A percentile compares a stretch with the other conserved stretches of the same genome.
Conservation (phyloP, 2,888 invertebrate species). For the Clusia tigrina region DNA sequence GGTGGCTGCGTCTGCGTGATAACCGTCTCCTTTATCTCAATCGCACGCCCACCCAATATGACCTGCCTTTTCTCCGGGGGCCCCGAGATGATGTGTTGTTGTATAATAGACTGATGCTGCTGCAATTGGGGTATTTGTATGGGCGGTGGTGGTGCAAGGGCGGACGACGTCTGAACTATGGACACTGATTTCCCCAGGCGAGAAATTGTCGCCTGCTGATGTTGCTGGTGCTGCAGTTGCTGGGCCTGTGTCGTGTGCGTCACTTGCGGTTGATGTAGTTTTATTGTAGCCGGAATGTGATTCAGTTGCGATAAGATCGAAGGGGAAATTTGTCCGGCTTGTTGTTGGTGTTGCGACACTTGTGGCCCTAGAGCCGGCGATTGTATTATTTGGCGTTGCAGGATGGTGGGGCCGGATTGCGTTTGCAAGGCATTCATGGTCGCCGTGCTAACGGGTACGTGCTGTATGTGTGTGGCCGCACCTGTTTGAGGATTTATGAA, state of each 20-base stretch:
- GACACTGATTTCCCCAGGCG: constrained; percentile 45
- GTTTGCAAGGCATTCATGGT: background rate
- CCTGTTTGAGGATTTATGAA: constrained; percentile 49
- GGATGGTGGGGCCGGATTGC: constrained; percentile 19
- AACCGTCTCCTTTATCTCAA: constrained; percentile 57
- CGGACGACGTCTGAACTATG: constrained; percentile 36
- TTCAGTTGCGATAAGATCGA: constrained; percentile 59
- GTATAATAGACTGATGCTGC: constrained; percentile 60
- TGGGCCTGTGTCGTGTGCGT: constrained; percentile 32
- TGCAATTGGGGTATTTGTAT: constrained; percentile 70
- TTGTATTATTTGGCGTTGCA: constrained; percentile 45
- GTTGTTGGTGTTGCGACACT: constrained; percentile 53
- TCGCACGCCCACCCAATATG: constrained; percentile 47
- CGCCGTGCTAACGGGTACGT: constrained; percentile 32
- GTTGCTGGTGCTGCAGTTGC: constrained; percentile 32
- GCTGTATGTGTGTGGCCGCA: constrained; percentile 41
- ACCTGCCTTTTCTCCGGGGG: constrained; percentile 52
- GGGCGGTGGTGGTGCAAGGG: constrained; percentile 39
- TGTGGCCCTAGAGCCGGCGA: constrained; percentile 65
- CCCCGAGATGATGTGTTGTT: constrained; percentile 60
- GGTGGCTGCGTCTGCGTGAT: constrained; percentile 51
- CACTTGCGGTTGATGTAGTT: constrained; percentile 65
- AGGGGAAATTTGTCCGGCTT: constrained; percentile 67
- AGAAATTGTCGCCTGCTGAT: constrained; percentile 41
- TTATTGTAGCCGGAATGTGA: constrained; percentile 63